A percentile compares a stretch with the other conserved stretches of the same genome.
These are phyloP conservation scores for Stichopus horrens DNA, from an alignment of 53 echinoderm and acorn worm genomes.

Conservation along the genomic window DNA sequence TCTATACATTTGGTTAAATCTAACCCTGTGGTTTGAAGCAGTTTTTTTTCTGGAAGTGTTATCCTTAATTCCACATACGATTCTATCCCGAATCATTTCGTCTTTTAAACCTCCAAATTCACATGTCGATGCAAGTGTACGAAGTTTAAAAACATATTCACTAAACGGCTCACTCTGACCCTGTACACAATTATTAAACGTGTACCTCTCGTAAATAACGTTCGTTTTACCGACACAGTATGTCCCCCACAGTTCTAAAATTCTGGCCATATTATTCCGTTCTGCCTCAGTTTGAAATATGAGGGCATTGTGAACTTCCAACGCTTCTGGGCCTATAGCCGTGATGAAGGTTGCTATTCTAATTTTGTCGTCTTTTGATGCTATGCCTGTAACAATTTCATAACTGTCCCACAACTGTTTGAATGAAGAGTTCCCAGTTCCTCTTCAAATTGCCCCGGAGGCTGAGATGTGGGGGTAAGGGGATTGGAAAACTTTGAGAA, in stretches of 20 bases:
- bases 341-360: constrained; percentile 55
- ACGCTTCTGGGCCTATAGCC: constrained; percentile 44
- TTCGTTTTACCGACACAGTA: constrained; percentile 44
- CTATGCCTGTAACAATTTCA: constrained; percentile 55
- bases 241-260: constrained; percentile 50
- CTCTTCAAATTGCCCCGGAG: constrained; percentile 56
- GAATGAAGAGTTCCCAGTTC: constrained; percentile 66
- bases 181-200: constrained; percentile 48
- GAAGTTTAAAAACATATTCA: constrained; percentile 8
- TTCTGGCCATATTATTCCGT: constrained; percentile 37
- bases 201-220: constrained; percentile 45
- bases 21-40: constrained; percentile 39
- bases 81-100: constrained; percentile 43
- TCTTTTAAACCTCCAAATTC: constrained; percentile 44
- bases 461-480: constrained; percentile 3
- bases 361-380: constrained; percentile 15
- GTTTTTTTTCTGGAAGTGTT: neutral
- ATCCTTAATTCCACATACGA: constrained; percentile 33
- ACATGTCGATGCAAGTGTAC: constrained; percentile 18
- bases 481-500: neutral
- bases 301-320: constrained; percentile 50
- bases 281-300: constrained; percentile 51
- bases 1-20: constrained; percentile 39
- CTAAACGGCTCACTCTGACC: constrained; percentile 21
- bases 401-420: constrained; percentile 63